These are phyloP conservation scores for Antitype chi DNA, from an alignment of 2,888 invertebrate species.

Conservation along the genomic window DNA sequence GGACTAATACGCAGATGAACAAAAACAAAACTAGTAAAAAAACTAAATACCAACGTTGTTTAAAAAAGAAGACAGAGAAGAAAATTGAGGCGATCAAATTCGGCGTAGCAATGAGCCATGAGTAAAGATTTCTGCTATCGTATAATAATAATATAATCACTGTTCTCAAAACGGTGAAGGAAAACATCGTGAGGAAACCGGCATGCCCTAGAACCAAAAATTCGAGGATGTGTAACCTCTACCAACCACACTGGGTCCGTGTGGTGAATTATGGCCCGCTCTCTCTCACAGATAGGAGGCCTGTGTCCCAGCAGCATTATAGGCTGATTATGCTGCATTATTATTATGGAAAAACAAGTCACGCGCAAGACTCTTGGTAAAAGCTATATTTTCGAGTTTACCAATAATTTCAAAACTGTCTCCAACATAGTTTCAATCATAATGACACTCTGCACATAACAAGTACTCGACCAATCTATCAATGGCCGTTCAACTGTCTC, in stretches of 20 bases:
- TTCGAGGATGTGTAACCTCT: too few species aligned
- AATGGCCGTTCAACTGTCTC: slow-evolving; percentile 28
- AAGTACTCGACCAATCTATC: slow-evolving; percentile 13
- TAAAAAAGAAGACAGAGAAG: neutral
- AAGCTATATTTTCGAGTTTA: neutral
- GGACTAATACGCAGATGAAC: neutral
- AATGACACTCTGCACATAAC: slow-evolving; percentile 2
- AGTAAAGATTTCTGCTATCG: neutral
- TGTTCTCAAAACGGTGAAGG: too few species aligned
- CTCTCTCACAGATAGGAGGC: too few species aligned
- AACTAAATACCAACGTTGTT: neutral
- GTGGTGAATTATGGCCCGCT: too few species aligned
- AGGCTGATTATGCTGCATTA: too few species aligned
- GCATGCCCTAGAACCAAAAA: too few species aligned
- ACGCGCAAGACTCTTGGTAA: too few species aligned
- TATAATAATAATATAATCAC: neutral
- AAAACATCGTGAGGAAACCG: too few species aligned
- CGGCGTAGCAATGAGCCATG: too few species aligned
- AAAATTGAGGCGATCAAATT: neutral
- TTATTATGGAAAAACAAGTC: too few species aligned
- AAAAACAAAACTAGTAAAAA: neutral
- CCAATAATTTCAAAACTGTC: neutral
- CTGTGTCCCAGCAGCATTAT: too few species aligned
- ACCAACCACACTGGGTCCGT: too few species aligned
- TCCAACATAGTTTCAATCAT: slow-evolving; percentile 12